Evolutionary conservation across 2,888 invertebrate species (phyloP).

Genomic region (Temnothorax unifasciatus): DNA sequence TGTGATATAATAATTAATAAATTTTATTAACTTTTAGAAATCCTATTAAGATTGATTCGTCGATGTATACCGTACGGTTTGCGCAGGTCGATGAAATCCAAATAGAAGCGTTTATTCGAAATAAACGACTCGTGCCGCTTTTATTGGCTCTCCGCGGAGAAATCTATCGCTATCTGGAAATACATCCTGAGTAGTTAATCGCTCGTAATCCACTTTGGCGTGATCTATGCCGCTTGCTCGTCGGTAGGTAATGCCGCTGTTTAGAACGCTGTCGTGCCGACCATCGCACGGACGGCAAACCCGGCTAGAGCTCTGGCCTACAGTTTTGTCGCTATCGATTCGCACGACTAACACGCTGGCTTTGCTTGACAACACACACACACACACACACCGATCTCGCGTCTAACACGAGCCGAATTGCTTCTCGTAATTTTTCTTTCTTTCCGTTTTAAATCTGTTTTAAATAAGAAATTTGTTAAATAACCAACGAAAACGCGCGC

Average conservation of each 20-base stretch:
- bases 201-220: slow-evolving; percentile 57
- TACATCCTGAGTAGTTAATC: slow-evolving; percentile 54
- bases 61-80: not conserved
- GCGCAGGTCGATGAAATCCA: not conserved
- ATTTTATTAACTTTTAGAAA: slow-evolving; percentile 4
- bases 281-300: slow-evolving; percentile 29
- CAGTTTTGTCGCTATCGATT: slow-evolving; percentile 37
- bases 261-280: slow-evolving; percentile 48
- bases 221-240: slow-evolving; percentile 52
- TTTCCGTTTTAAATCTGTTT: not conserved
- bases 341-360: not conserved
- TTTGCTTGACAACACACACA: not conserved
- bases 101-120: slow-evolving; percentile 8
- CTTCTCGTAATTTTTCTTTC: not conserved
- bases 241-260: slow-evolving; percentile 35
- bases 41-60: not conserved
- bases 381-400: not conserved
- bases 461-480: not conserved
- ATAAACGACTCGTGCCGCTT: slow-evolving; percentile 32
- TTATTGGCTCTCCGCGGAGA: slow-evolving; percentile 36
- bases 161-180: slow-evolving; percentile 53
- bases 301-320: not conserved
- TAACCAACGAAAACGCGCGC: not conserved
- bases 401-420: too few relatives aligned
- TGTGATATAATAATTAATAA: not conserved